Conservation (phyloP, 2,888 invertebrate species). For the Pimpla rufipes region DNA sequence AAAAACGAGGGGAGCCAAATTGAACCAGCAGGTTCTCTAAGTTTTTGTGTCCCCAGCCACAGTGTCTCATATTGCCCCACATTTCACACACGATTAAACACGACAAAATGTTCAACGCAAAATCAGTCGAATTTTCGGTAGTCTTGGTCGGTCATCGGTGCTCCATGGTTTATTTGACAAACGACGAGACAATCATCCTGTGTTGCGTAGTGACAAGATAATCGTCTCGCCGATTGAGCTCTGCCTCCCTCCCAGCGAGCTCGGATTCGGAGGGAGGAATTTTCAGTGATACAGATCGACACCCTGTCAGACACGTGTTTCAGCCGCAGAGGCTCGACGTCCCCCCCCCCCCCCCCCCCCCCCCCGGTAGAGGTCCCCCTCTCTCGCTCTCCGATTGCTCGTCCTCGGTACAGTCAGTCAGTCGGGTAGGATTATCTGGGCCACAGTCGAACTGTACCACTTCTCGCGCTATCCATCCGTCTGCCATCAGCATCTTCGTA, state of each 20-base stretch:
- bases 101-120: background rate
- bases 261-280: conserved; percentile 23
- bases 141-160: background rate
- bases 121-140: background rate
- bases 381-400: background rate
- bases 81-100: too few relatives aligned
- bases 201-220: conserved; percentile 2
- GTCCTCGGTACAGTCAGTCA: conserved; percentile 5
- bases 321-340: background rate
- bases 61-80: too few relatives aligned
- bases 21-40: too few relatives aligned
- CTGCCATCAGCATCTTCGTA: conserved; percentile 23
- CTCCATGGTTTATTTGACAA: background rate
- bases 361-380: background rate
- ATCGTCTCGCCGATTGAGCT: conserved; percentile 23
- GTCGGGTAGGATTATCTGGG: conserved; percentile 14
- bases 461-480: conserved; percentile 40
- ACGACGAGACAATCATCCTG: background rate
- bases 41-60: too few relatives aligned
- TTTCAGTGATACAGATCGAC: conserved; percentile 46
- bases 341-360: too few relatives aligned
- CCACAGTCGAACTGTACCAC: background rate
- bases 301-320: conserved; percentile 51
- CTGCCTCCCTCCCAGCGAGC: background rate
- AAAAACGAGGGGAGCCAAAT: too few relatives aligned